Conservation (phyloP, 1,140 invertebrate species). For the Tachypleus tridentatus region DNA sequence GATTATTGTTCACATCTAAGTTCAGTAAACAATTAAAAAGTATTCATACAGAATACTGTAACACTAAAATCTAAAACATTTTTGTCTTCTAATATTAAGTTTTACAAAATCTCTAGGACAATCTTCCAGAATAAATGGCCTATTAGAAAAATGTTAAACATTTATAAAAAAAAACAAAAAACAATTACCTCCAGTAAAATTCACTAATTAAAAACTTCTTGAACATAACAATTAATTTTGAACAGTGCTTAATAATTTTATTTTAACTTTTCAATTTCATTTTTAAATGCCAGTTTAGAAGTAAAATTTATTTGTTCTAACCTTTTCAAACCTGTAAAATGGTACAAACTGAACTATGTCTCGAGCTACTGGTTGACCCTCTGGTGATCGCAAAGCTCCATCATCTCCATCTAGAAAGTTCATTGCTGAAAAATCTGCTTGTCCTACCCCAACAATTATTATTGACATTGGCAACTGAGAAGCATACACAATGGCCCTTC, state of each 20-base stretch:
- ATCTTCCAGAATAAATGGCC: too few relatives aligned
- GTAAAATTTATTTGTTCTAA: neutral
- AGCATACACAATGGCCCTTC: constrained; percentile 43
- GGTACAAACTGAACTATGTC: constrained; percentile 24
- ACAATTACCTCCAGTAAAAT: neutral
- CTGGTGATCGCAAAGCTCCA: constrained; percentile 4
- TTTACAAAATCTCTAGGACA: too few relatives aligned
- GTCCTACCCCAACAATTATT: constrained; percentile 45
- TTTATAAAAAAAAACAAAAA: neutral
- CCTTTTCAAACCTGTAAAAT: constrained; percentile 11
- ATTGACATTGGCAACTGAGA: constrained; percentile 44
- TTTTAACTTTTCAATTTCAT: too few relatives aligned
- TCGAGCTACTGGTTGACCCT: constrained; percentile 17
- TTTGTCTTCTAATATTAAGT: too few relatives aligned
- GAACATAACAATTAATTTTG: neutral
- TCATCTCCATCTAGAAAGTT: constrained; percentile 22
- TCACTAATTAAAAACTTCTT: neutral
- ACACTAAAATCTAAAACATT: too few relatives aligned
- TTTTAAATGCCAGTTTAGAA: too few relatives aligned
- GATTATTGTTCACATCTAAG: too few relatives aligned
- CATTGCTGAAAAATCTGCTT: constrained; percentile 41
- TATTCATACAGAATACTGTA: too few relatives aligned
- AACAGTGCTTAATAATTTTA: too few relatives aligned
- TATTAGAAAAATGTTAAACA: too few relatives aligned
- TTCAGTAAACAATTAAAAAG: too few relatives aligned